These are phyloP conservation scores for Drosophila novamexicana DNA, from an alignment of 1,140 invertebrate species.

Conservation along the genomic window DNA sequence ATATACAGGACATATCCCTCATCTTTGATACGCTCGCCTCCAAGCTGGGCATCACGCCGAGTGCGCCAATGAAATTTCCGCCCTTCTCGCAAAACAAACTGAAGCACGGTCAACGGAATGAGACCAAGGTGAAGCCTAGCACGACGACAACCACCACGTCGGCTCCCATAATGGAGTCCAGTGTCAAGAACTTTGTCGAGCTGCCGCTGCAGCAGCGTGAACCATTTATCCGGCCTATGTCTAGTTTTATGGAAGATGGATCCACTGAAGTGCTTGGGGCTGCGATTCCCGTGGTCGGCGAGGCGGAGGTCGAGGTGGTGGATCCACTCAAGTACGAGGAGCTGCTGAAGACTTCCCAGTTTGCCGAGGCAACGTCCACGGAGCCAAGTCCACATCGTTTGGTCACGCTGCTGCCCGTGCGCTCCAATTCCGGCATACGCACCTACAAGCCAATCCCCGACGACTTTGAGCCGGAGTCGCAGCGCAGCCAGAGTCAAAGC, in stretches of 20 bases:
- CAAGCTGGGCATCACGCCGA: constrained; percentile 81
- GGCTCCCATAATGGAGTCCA: constrained; percentile 20
- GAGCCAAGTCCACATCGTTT: constrained; percentile 67
- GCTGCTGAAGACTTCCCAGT: constrained; percentile 75
- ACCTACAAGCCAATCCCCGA: constrained; percentile 67
- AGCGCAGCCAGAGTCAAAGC: constrained; percentile 47
- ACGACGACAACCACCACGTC: constrained; percentile 34
- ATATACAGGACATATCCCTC: constrained; percentile 82
- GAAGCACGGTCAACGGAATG: constrained; percentile 64
- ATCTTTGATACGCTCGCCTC: constrained; percentile 83
- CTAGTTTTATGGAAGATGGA: constrained; percentile 70
- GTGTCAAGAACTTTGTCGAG: constrained; percentile 53
- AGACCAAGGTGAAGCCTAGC: constrained; percentile 37
- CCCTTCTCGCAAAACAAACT: constrained; percentile 81
- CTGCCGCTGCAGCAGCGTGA: constrained; percentile 53
- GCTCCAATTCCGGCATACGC: constrained; percentile 82
- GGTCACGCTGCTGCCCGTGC: constrained; percentile 78
- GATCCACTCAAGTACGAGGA: constrained; percentile 83
- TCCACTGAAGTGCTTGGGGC: constrained; percentile 69
- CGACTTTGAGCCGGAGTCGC: constrained; percentile 45
- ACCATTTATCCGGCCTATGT: constrained; percentile 77
- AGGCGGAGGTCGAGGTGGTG: constrained; percentile 82
- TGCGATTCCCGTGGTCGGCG: constrained; percentile 75
- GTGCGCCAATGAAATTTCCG: constrained; percentile 70
- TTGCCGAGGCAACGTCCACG: constrained; percentile 59